Evolutionary conservation across 2,888 invertebrate species (phyloP).

Genomic region (Eurytoma adleriae): DNA sequence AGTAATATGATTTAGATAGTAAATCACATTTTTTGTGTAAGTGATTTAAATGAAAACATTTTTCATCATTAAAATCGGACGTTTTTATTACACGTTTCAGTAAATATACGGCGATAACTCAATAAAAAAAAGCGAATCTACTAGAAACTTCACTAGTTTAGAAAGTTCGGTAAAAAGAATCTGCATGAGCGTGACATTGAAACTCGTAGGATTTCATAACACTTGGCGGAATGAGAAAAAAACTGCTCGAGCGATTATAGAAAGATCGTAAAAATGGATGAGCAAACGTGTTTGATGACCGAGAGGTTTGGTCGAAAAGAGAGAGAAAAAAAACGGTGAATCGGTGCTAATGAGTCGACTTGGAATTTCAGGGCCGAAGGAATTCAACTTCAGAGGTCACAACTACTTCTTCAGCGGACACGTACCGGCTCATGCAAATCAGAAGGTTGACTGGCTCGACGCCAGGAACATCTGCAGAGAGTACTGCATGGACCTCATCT

Average conservation of each 20-base stretch:
- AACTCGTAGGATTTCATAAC: too few species aligned
- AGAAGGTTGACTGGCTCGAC: conserved; percentile 93
- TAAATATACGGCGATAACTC: too few species aligned
- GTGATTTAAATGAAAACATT: too few species aligned
- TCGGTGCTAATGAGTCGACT: neutral
- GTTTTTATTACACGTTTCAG: too few species aligned
- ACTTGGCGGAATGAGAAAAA: neutral
- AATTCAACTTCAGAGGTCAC: conserved; percentile 91
- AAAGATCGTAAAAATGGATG: neutral
- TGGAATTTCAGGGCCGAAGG: conserved; percentile 86
- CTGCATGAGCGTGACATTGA: too few species aligned
- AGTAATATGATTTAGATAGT: too few species aligned
- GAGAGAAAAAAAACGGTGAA: neutral
- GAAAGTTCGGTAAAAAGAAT: too few species aligned
- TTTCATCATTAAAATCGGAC: too few species aligned
- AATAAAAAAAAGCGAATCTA: too few species aligned
- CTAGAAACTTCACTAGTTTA: too few species aligned
- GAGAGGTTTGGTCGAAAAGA: neutral
- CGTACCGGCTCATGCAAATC: conserved; percentile 86
- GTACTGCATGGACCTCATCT: conserved; percentile 95
- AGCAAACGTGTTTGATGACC: neutral
- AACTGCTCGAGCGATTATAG: neutral
- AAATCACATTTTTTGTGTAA: too few species aligned
- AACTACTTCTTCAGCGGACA: conserved; percentile 93
- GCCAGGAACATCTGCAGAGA: conserved; percentile 94